Base-by-base conservation (phyloP, 37 sponge, comb jelly and placozoan genomes). In the Mnemiopsis leidyi region DNA sequence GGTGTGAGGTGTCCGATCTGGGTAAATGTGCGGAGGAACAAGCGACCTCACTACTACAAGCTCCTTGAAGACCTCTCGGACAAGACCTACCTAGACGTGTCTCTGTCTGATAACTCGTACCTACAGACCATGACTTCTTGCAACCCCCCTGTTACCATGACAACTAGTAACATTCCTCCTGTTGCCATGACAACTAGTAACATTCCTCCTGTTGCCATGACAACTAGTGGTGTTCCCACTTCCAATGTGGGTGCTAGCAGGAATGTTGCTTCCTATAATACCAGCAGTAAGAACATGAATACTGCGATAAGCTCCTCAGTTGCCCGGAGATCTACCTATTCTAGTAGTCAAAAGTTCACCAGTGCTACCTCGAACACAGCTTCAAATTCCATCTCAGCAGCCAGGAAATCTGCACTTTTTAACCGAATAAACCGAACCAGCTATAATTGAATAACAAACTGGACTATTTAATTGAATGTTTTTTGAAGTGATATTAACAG, bases 41-140 rank as follows among this genome's bases (percentile, higher is more conserved):
- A 28, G 75, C 3, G 75, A n/a, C 75, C 75, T 71, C 25, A 71
- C 25, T 71, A 71, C 30, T 71, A 71, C 75, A 71, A 71, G n/a
- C 25, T 71, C 30, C 5, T 71, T 7, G 30, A 28, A 5, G 75
- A 71, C 30, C 75, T 71, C 30, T 23, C 75, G 7, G 75, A 28
- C 5, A 28, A 28, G 75, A 7, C 30, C 2, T 28, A 71, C 75
- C 5, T 71, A 25, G 75, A 71, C 30, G 75, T 71, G 2, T 29
- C 30, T 18, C 3, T 71, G n/a, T 71, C 75, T 23, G 75, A 71
- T 18, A 71, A 71, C 30, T 29, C 30, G 5, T 71, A 71, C n/a
- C 9, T 48, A 48, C 61, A 48, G 13, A 48, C 61, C 61, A 48
- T 48, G 61, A 48, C 61, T 13, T 18, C 61, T 5, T 48, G 61